Evolutionary conservation across 2,888 invertebrate genomes (phyloP).

Genomic region (Camponotus fellah): DNA sequence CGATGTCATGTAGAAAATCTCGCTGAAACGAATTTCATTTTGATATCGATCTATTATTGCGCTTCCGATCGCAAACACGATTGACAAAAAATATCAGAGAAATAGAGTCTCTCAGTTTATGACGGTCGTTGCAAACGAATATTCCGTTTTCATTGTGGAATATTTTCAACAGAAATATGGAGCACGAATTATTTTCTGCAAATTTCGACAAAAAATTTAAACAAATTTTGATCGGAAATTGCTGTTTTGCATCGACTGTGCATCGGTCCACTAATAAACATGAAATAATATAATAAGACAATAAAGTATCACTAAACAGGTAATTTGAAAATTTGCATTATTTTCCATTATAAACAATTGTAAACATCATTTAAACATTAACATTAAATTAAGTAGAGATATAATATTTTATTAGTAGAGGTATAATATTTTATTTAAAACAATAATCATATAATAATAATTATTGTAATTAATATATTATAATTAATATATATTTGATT

Average conservation of each 20-base stretch:
- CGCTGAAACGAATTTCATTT: conserved; percentile 2
- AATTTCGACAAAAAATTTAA: conserved; percentile 10
- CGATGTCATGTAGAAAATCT: conserved; percentile 15
- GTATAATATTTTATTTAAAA: not conserved
- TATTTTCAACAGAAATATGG: conserved; percentile 35
- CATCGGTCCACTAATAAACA: not conserved
- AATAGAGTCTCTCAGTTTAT: conserved; percentile 32
- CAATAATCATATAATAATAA: not conserved
- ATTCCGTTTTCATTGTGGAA: conserved; percentile 34
- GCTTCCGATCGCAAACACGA: conserved; percentile 29
- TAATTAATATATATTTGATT: not conserved
- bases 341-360: not conserved
- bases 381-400: not conserved
- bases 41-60: conserved; percentile 20
- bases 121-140: conserved; percentile 39
- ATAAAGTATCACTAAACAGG: not conserved
- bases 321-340: not conserved
- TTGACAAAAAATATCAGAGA: conserved; percentile 32
- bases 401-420: not conserved
- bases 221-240: not conserved
- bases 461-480: not conserved
- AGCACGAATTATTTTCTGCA: not conserved
- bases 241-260: not conserved
- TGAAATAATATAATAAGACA: not conserved
- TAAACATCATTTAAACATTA: not conserved